Base-by-base conservation (phyloP, 2,797 vertebrate genomes). In the Bryconaethiops microstoma region DNA sequence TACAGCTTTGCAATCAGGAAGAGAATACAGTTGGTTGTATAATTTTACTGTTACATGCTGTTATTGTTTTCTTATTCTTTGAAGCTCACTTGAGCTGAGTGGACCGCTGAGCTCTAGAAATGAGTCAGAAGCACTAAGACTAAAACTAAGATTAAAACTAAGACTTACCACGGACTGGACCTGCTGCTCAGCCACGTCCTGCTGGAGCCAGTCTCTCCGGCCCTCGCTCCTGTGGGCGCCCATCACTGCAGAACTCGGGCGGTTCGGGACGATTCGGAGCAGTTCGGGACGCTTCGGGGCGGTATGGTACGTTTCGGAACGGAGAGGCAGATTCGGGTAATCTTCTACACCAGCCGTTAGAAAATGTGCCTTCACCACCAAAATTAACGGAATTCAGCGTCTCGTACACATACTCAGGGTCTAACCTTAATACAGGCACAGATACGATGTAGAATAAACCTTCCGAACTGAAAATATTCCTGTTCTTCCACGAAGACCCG, bases 191-290 rank as follows among this genome's bases (percentile, higher is more conserved):
- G 76, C 80, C 0, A 85, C 88, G 71, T 93, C 92, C 70, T 91
- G 90, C 45, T 92, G 88, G 69, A 91, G 85, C 92, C 92, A 94
- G 52, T 94, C 94, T 80, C 90, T 90, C 64, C 91, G 90, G 69
- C 90, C 93, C 40, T 94, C 94, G 7, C 88, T 90, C 29, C 93
- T 92, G 52, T 95, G 93, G 2, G 94, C 93, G 67, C 94, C 94
- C 94, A 95, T 95, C 8, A 62, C 39, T 74, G 3, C 71, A 45
- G 16, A 0, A 19, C 0, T 19, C 12, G 2, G 16, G 23, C 48
- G 48, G 23, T 25, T 71, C 48, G 25, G 48, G 16, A 14, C 48
- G 48, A 14, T 25, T 71, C 48, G 25, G 48, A 16, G 29, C 29
- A 29, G 29, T 29, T 29, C 1, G 29, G 29, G 29, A 29, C 1